Evolutionary conservation across 1,140 invertebrate species (phyloP).

Genomic region (Drosophila eugracilis): DNA sequence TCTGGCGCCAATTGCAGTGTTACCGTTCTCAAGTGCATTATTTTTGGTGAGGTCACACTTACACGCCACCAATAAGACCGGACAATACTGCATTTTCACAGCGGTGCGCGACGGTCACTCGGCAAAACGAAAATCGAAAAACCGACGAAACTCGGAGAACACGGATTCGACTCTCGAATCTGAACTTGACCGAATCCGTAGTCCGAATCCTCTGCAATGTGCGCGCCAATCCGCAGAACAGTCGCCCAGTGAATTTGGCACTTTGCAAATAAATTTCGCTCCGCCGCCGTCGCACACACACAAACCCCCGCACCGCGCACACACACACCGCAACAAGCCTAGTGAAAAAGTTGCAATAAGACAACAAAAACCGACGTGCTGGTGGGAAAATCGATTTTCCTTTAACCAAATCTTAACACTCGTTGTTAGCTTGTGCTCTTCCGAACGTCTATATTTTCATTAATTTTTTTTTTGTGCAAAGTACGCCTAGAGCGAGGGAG

Average conservation of each 20-base stretch:
- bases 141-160: slow-evolving; percentile 4
- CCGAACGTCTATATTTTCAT: not conserved
- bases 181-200: slow-evolving; percentile 13
- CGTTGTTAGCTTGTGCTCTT: slow-evolving; percentile 10
- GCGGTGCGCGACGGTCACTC: slow-evolving; percentile 4
- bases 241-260: slow-evolving; percentile 21
- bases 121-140: slow-evolving; percentile 5
- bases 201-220: slow-evolving; percentile 20
- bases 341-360: slow-evolving; percentile 28
- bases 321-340: slow-evolving; percentile 7
- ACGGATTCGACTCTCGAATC: slow-evolving; percentile 3
- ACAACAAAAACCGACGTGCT: slow-evolving; percentile 12
- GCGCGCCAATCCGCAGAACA: slow-evolving; percentile 22
- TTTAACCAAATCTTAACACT: slow-evolving; percentile 6
- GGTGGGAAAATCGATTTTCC: slow-evolving; percentile 47
- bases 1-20: not conserved
- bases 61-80: not conserved
- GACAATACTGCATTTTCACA: not conserved
- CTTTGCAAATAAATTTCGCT: slow-evolving; percentile 13
- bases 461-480: slow-evolving; percentile 36
- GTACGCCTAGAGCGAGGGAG: slow-evolving; percentile 23
- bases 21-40: too few species aligned
- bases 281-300: slow-evolving; percentile 10
- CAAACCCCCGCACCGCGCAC: slow-evolving; percentile 4
- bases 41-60: not conserved